Evolutionary conservation across 2,888 invertebrate genomes (phyloP).

Genomic region (Habroteleia sp.): DNA sequence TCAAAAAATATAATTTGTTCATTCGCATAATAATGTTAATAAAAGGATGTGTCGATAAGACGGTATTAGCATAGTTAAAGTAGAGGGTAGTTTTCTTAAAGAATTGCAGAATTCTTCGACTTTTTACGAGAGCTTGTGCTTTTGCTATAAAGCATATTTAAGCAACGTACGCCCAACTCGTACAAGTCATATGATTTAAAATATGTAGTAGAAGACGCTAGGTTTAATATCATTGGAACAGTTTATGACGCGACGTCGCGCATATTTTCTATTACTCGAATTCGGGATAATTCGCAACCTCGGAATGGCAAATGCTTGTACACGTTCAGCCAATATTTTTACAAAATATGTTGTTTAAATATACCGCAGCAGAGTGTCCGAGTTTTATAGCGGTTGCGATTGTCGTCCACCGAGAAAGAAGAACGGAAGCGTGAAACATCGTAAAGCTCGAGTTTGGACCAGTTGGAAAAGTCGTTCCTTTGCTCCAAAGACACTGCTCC

Average conservation of each 20-base stretch:
- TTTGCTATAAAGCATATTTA: constrained; percentile 46
- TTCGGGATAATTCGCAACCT: background rate
- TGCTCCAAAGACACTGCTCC: constrained; percentile 53
- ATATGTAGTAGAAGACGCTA: constrained; percentile 16
- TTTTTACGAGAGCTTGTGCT: constrained; percentile 40
- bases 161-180: constrained; percentile 6
- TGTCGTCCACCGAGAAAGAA: constrained; percentile 54
- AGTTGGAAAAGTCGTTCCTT: constrained; percentile 66
- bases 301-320: constrained; percentile 14
- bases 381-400: constrained; percentile 36
- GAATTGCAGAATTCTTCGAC: constrained; percentile 21
- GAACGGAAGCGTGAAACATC: constrained; percentile 56
- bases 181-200: too few relatives aligned
- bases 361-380: constrained; percentile 5
- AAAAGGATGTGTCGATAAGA: constrained; percentile 18
- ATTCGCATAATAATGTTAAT: constrained; percentile 23
- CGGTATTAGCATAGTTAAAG: constrained; percentile 31
- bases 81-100: constrained; percentile 18
- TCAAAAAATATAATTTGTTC: constrained; percentile 20
- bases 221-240: constrained; percentile 29
- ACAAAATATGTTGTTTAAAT: constrained; percentile 47
- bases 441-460: constrained; percentile 62
- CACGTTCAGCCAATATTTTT: constrained; percentile 15
- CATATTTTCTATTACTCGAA: too few relatives aligned
- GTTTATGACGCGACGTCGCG: constrained; percentile 7